These are phyloP conservation scores for Callitettix versicolor DNA, from an alignment of 1,140 invertebrate genomes.

Conservation along the genomic window DNA sequence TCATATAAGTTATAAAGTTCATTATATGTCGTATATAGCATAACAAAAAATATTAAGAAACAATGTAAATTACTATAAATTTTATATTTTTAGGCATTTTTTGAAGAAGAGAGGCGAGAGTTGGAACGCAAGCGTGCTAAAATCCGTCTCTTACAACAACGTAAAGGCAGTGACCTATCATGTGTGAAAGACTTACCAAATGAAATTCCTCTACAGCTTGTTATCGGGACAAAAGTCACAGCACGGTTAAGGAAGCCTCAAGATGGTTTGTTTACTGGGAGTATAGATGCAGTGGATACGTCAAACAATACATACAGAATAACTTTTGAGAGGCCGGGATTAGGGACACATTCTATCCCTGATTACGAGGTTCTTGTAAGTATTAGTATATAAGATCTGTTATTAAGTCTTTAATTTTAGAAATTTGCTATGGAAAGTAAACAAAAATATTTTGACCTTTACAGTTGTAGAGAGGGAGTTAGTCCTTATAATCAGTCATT, in stretches of 20 bases:
- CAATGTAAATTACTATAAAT: too few species aligned
- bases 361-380: slow-evolving; percentile 40
- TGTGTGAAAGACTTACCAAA: slow-evolving; percentile 84
- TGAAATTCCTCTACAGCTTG: slow-evolving; percentile 90
- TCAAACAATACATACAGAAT: slow-evolving; percentile 95
- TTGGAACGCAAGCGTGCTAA: slow-evolving; percentile 83
- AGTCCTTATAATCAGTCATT: too few species aligned
- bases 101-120: slow-evolving; percentile 85
- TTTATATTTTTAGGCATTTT: slow-evolving; percentile 58
- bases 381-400: too few species aligned
- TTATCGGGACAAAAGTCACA: slow-evolving; percentile 93
- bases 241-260: slow-evolving; percentile 83
- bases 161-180: slow-evolving; percentile 72
- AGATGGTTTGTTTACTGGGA: slow-evolving; percentile 93
- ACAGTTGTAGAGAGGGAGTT: too few species aligned
- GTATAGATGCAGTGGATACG: slow-evolving; percentile 94
- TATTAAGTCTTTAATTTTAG: too few species aligned
- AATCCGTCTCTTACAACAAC: slow-evolving; percentile 87
- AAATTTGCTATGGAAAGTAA: too few species aligned
- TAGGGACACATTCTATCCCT: slow-evolving; percentile 92
- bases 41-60: too few species aligned
- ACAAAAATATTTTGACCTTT: too few species aligned
- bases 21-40: too few species aligned
- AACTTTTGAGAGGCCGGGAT: slow-evolving; percentile 84
- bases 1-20: too few species aligned